These are phyloP conservation scores for Gastrophryne carolinensis DNA, from an alignment of 2,797 vertebrate species.

Conservation along the genomic window DNA sequence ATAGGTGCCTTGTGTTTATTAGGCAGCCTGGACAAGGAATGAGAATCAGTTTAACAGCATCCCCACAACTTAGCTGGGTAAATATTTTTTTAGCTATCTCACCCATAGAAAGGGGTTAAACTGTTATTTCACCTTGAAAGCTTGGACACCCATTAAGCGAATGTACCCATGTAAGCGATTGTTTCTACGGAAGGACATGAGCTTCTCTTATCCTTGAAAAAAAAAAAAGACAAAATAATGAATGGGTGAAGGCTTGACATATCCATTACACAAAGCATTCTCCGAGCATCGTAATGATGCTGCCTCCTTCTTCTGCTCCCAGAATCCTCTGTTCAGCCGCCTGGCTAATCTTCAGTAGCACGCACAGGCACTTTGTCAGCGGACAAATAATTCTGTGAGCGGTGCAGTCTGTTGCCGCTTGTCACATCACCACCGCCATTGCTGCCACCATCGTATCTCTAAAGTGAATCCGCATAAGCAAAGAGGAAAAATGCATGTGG, in stretches of 20 bases:
- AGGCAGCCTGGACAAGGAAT: no score
- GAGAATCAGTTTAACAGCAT: no score
- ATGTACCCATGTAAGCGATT: slow-evolving; percentile 22
- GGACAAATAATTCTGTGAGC: slow-evolving; percentile 49
- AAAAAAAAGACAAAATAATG: slow-evolving; percentile 54
- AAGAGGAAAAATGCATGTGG: slow-evolving; percentile 3
- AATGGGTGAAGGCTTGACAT: slow-evolving; percentile 58
- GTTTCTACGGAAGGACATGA: slow-evolving; percentile 37
- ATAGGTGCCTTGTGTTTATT: no score
- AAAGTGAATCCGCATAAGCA: slow-evolving; percentile 20
- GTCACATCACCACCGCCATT: slow-evolving; percentile 34
- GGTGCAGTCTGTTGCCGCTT: slow-evolving; percentile 37
- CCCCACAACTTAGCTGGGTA: not conserved
- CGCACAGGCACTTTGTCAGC: slow-evolving; percentile 55
- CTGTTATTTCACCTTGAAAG: not conserved
- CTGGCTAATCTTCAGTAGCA: slow-evolving; percentile 67
- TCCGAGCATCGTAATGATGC: slow-evolving; percentile 55
- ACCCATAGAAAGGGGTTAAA: slow-evolving; percentile 15
- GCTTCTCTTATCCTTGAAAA: not conserved
- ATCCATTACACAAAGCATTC: slow-evolving; percentile 73
- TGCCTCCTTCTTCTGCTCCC: slow-evolving; percentile 53
- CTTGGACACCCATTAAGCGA: slow-evolving; percentile 14
- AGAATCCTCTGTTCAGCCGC: slow-evolving; percentile 59
- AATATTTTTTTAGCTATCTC: not conserved
- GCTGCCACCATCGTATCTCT: no score